A percentile compares a stretch with the other conserved stretches of the same genome.
phyloP scores from a whole-genome alignment of 2,113 vertebrate genomes.

The Macrotis lagotis region DNA sequence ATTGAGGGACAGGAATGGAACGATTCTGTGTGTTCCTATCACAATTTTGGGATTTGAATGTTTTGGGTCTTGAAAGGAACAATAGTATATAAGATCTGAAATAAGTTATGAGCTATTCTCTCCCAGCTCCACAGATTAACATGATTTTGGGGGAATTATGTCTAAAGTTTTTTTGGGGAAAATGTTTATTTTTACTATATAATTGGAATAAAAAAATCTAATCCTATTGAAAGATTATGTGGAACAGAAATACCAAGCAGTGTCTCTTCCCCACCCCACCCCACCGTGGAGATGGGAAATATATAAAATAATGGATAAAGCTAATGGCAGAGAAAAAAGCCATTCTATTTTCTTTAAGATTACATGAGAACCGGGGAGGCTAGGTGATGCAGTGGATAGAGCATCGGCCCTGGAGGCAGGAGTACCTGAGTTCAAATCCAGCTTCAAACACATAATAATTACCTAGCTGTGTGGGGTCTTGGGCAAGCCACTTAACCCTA shows the following conservation, averaged over 20 bases:
- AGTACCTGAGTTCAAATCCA: too few species aligned
- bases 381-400: too few species aligned
- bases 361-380: not conserved
- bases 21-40: not conserved
- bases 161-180: accelerated
- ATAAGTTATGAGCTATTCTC: not conserved
- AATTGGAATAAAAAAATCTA: not conserved
- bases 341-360: too few species aligned
- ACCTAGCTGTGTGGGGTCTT: too few species aligned
- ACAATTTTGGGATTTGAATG: not conserved
- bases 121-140: not conserved
- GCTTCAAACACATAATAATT: too few species aligned
- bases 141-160: not conserved
- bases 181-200: not conserved
- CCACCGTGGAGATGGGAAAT: not conserved
- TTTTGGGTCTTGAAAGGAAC: not conserved
- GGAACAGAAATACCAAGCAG: not conserved
- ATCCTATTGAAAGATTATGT: not conserved
- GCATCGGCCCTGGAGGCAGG: too few species aligned
- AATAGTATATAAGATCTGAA: not conserved
- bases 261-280: too few species aligned
- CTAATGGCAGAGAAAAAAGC: not conserved
- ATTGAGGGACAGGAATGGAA: not conserved
- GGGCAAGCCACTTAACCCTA: too few species aligned
- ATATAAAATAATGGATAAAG: not conserved